A percentile compares a stretch with the other conserved stretches of the same genome.
phyloP scores from a whole-genome alignment of 2,888 invertebrate species.

The Ophioninae sp. region DNA sequence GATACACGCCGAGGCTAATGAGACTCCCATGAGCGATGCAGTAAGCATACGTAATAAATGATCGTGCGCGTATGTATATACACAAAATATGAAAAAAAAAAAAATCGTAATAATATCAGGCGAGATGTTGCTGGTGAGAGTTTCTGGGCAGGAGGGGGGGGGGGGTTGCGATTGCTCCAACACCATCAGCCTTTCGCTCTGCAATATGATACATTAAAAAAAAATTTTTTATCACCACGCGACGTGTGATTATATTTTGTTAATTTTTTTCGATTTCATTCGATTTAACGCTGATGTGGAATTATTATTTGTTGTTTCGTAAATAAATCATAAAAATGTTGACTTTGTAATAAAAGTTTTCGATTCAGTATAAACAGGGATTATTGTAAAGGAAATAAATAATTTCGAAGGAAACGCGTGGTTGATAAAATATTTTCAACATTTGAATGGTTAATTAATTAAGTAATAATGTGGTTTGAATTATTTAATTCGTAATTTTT shows the following conservation, averaged over 20 bases:
- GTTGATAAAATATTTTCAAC: too few species aligned
- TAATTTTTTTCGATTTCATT: background rate
- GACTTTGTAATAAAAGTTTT: too few species aligned
- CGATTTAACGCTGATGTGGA: background rate
- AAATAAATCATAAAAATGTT: too few species aligned
- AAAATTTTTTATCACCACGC: background rate
- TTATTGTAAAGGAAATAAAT: too few species aligned
- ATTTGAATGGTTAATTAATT: too few species aligned
- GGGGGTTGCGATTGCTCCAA: background rate
- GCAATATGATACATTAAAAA: conserved; percentile 39
- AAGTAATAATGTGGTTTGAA: too few species aligned
- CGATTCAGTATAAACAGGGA: too few species aligned
- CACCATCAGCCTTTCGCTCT: conserved; percentile 29
- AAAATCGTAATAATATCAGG: conserved; percentile 27
- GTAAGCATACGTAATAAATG: conserved; percentile 60
- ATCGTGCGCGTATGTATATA: conserved; percentile 40
- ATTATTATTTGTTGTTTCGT: too few species aligned
- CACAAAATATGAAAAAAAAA: conserved; percentile 42
- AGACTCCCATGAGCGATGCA: conserved; percentile 60
- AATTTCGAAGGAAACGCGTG: too few species aligned
- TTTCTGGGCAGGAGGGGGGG: background rate
- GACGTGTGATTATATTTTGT: background rate
- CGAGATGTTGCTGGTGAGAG: conserved; percentile 12
- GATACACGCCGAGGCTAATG: conserved; percentile 60
- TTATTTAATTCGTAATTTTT: too few species aligned